Evolutionary conservation across 1,140 invertebrate species (phyloP), one percentile per base, ranked within the genome.

Genomic region (Lepidurus couesii): DNA sequence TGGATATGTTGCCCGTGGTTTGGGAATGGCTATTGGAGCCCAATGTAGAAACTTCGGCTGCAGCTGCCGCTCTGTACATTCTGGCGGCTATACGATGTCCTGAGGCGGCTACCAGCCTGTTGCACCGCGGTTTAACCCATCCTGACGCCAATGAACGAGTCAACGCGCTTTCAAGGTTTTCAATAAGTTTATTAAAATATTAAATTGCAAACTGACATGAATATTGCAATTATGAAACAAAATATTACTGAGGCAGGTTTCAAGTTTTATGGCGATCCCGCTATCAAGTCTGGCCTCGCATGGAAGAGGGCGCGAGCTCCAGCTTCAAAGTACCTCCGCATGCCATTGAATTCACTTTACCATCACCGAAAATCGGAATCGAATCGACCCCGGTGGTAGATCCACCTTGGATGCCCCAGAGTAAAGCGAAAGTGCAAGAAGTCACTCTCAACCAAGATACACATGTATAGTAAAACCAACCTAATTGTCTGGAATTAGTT

Each of bases 381-480:
- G 95, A 97, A 84, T 95, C 92, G 44, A 86, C 96, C 79, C 93
- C 95, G 2, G 95, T 99, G 1, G 95, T 98, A 0, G 98, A 99
- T 88, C 97, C 98, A 24, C 97, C 98, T 0, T 99, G 98, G 98
- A 95, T 96, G 90, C 95, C 98, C 0, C 92, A 96, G 84, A 94
- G 96, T 16, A 98, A 98, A 86, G 95, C 95, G 1, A 99, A 99
- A 87, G 96, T 99, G 42, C 97, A 99, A 88, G 97, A 99, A 88
- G 96, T 99, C 78, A 97, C 97, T 0, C 90, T 99, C n/a, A 98
- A 97, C 86, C 96, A 99, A 85, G 97, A 99, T 84, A 91, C 96
- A 16, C 79, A 80, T 87, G 75, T 77, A 77, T 34, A 42, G n/a
- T 42, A 11, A 75, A 13, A n/a, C 16, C 24, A 21, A 11, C 13